Percentiles rank a stretch among this genome's conserved stretches.
These are phyloP conservation scores for Diplolepis rosae DNA, from an alignment of 2,888 invertebrate species.

Conservation along the genomic window DNA sequence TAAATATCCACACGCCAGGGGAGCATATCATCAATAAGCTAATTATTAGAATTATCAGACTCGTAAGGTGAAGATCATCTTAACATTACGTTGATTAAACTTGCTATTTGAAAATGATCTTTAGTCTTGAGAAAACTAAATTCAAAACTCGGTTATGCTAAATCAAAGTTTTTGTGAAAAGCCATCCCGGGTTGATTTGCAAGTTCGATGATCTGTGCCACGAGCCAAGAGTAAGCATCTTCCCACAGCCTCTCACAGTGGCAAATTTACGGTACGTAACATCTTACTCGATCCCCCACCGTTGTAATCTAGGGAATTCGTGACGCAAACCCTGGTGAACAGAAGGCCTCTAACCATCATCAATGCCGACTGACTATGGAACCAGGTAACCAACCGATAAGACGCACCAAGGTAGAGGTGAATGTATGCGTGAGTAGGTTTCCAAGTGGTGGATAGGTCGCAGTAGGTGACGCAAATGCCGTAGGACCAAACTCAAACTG, in stretches of 20 bases:
- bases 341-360: conserved; percentile 18
- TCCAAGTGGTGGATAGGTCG: neutral
- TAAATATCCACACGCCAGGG: neutral
- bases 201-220: neutral
- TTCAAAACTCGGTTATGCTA: no score
- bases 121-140: no score
- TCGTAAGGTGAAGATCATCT: no score
- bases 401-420: neutral
- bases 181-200: neutral
- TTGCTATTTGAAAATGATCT: no score
- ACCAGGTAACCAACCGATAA: neutral
- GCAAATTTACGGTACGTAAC: conserved; percentile 67
- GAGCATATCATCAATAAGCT: conserved; percentile 5
- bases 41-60: no score
- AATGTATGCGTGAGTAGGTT: neutral
- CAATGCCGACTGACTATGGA: neutral
- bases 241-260: conserved; percentile 70
- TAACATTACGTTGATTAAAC: no score
- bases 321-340: conserved; percentile 35
- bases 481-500: conserved; percentile 11
- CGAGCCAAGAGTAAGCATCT: conserved; percentile 54
- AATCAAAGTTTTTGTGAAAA: no score
- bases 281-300: conserved; percentile 58
- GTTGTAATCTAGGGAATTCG: conserved; percentile 57
- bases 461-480: neutral